Evolutionary conservation across 1,140 invertebrate species (phyloP), one percentile per base, ranked within the genome.

Genomic region (Saccostrea echinata): DNA sequence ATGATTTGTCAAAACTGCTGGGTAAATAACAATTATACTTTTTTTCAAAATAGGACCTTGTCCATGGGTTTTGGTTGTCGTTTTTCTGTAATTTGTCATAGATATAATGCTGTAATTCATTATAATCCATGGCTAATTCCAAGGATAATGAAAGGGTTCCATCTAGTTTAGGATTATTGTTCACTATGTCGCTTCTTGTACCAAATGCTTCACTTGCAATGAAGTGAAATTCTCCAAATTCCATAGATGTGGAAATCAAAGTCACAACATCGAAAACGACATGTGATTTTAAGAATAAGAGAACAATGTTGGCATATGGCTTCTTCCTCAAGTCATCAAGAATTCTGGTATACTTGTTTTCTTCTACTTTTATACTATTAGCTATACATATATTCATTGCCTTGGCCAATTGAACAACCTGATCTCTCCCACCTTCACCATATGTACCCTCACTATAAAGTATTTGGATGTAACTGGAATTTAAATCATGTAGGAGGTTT

Each of bases 171-270:
- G 85, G 55, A 30, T 76, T 80, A 21, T 57, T 35, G 12, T 88
- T 43, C 18, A 88, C 27, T 43, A 90, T 64, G 13, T 85, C 61
- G 4, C 52, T 24, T 61, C 82, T 86, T 16, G 83, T 89, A 11
- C 89, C 89, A 87, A 87, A 91, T 16, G 85, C 90, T 85, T 91
- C 90, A 6, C 89, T 90, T 9, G 83, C 90, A 61, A 91, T 89
- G 53, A 91, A 91, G 11, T 86, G 57, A 83, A 90, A 91, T 61
- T 90, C 90, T 35, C 86, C 86, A 12, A 35, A 24, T 2, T 84
- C 76, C 80, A 91, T 87, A 18, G 71, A 1, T 4, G 24, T 61
- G 12, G 83, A 81, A 13, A 91, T 30, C 0, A 81, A 51, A 1
- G 27, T 18, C 13, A 87, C 52, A n/a, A 90, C 52, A 16, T 52